Conservation (phyloP, 2,888 invertebrate species). For the Icerya purchasi region DNA sequence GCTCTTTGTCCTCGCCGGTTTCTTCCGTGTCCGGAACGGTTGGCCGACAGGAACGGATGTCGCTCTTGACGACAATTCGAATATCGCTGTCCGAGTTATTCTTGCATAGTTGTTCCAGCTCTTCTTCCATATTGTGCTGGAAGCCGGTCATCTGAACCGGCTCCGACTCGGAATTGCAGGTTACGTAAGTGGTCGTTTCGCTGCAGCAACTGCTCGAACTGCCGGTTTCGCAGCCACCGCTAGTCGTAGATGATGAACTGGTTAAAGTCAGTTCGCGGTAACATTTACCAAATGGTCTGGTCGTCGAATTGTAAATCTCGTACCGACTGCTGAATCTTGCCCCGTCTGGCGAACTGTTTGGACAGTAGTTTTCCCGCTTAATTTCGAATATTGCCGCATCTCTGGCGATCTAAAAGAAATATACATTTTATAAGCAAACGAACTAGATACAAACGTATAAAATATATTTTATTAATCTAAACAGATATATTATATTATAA, state of each 20-base stretch:
- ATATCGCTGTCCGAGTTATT: not conserved
- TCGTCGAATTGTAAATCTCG: constrained; percentile 17
- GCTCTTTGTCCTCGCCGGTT: no score
- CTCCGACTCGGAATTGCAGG: constrained; percentile 15
- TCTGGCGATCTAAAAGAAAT: constrained; percentile 6
- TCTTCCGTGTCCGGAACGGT: no score
- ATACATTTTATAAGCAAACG: no score
- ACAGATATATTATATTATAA: no score
- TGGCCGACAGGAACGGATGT: no score
- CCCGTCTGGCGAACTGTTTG: constrained; percentile 6
- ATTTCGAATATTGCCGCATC: constrained; percentile 13
- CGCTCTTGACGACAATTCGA: no score
- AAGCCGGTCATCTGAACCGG: constrained; percentile 14
- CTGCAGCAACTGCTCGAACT: constrained; percentile 10
- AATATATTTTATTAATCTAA: no score
- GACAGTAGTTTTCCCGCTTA: constrained; percentile 6
- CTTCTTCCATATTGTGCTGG: not conserved
- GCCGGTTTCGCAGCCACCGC: constrained; percentile 11
- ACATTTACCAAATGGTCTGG: constrained; percentile 16
- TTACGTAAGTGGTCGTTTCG: constrained; percentile 11
- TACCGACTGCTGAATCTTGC: constrained; percentile 15
- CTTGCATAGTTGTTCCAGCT: not conserved
- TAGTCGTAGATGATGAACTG: constrained; percentile 10
- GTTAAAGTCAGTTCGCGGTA: constrained; percentile 14
- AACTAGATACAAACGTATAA: no score